Percentiles rank a stretch among this genome's conserved stretches.
phyloP scores from a whole-genome alignment of 2,113 vertebrate species.

The Zosterops borbonicus region DNA sequence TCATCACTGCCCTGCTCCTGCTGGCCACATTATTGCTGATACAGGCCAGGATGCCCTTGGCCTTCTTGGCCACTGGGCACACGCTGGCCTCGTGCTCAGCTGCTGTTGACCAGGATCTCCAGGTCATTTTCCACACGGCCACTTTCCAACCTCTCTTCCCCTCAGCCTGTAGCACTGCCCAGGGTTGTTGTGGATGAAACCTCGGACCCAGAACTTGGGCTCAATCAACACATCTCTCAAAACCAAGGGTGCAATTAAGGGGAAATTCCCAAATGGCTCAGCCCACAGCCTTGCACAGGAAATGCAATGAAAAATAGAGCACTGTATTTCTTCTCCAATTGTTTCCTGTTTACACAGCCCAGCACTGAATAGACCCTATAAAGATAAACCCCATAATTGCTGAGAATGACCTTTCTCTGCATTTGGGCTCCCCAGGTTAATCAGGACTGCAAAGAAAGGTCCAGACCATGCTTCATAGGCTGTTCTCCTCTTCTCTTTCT shows the following conservation, averaged over 20 bases:
- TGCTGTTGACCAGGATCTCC: not conserved
- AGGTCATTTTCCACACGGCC: not conserved
- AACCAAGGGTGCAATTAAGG: not conserved
- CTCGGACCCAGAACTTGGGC: not conserved
- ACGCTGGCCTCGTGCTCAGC: rapidly evolving
- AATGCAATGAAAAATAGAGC: slow-evolving; percentile 1
- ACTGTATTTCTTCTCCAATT: not conserved
- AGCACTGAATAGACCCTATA: not conserved
- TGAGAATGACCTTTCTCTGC: not conserved
- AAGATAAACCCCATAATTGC: not conserved
- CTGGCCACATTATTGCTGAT: not conserved
- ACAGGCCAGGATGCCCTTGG: not conserved
- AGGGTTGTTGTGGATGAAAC: not conserved
- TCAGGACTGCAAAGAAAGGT: not conserved
- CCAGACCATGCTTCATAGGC: not conserved
- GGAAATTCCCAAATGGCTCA: not conserved
- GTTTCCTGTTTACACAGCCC: slow-evolving; percentile 24
- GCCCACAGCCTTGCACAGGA: not conserved
- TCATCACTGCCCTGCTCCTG: too few species aligned
- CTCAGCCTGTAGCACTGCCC: not conserved
- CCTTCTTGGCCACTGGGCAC: not conserved
- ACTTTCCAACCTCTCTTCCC: not conserved
- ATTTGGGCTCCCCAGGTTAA: not conserved
- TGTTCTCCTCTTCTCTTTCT: not conserved
- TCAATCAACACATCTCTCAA: not conserved